Evolutionary conservation across 1,140 invertebrate species (phyloP).

Genomic region (Nymphalis io): DNA sequence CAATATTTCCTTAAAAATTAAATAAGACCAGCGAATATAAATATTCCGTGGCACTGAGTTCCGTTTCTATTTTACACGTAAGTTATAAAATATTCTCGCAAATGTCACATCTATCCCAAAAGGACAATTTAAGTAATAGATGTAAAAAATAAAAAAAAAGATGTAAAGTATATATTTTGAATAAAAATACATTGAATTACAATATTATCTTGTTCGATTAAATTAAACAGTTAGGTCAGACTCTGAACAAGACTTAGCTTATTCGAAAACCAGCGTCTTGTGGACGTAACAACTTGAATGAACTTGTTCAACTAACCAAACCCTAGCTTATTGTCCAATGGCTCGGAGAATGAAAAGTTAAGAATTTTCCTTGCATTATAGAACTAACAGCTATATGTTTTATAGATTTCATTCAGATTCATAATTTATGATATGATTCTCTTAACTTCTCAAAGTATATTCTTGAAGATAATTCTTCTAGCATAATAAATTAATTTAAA

Average conservation of each 20-base stretch:
- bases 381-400: constrained; percentile 1
- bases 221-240: background rate
- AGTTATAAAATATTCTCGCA: no score
- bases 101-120: no score
- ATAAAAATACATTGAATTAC: background rate
- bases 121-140: no score
- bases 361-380: background rate
- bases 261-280: constrained; percentile 22
- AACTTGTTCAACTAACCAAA: constrained; percentile 32
- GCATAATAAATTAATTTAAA: no score
- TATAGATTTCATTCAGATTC: no score
- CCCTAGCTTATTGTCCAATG: constrained; percentile 23
- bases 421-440: no score
- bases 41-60: no score
- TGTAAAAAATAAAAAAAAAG: background rate
- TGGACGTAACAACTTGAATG: constrained; percentile 27
- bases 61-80: no score
- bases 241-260: constrained; percentile 22
- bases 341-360: constrained; percentile 9
- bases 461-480: no score
- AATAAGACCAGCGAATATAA: no score
- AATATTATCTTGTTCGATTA: background rate
- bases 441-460: no score
- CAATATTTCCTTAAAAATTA: no score
- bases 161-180: background rate